A percentile compares a stretch with the other conserved stretches of the same genome.
These are phyloP conservation scores for Athripsodes cinereus DNA, from an alignment of 2,888 invertebrate species.

Conservation along the genomic window DNA sequence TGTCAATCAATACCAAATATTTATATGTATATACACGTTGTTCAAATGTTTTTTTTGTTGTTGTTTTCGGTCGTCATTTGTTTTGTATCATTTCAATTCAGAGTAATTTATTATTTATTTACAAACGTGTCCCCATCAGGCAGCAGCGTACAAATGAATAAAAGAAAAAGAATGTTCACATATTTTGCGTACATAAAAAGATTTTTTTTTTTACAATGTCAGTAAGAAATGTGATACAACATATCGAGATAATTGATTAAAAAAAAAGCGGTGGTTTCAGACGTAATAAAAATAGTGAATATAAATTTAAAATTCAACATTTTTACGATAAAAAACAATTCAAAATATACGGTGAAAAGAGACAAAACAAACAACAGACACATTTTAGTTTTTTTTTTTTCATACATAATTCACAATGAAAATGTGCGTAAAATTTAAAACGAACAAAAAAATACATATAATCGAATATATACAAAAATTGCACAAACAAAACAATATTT, in stretches of 20 bases:
- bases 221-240: too few species aligned
- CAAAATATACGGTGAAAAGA: too few species aligned
- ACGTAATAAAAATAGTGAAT: too few species aligned
- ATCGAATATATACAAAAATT: neutral
- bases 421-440: constrained; percentile 5
- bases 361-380: constrained; percentile 8
- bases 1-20: too few species aligned
- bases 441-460: neutral
- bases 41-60: constrained; percentile 15
- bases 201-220: too few species aligned
- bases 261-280: too few species aligned
- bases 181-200: too few species aligned
- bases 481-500: neutral
- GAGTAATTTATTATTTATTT: neutral
- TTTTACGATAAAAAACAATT: too few species aligned
- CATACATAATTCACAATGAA: neutral
- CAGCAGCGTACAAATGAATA: neutral
- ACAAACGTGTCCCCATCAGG: neutral
- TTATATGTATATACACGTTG: too few species aligned
- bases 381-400: constrained; percentile 3
- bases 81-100: constrained; percentile 9
- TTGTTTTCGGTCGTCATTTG: constrained; percentile 14
- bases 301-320: too few species aligned
- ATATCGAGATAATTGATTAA: too few species aligned
- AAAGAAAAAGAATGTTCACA: too few species aligned